Evolutionary conservation across 2,113 vertebrate species (phyloP).

Genomic region (Siphamia tubifer): DNA sequence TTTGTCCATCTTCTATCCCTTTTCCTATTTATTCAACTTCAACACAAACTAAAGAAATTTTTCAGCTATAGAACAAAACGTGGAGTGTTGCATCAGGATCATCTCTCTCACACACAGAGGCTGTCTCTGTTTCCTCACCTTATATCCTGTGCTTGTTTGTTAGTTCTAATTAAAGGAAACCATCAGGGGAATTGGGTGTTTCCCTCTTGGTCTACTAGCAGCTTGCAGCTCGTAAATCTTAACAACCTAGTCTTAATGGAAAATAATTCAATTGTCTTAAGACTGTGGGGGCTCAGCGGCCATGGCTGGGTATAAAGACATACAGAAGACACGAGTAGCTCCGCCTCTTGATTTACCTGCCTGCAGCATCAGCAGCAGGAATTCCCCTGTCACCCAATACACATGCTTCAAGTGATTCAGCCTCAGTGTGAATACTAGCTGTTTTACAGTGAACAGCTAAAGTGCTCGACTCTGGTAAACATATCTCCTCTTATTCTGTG

Average conservation of each 20-base stretch:
- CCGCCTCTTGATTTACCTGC: conserved; percentile 21
- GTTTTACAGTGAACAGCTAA: conserved; percentile 22
- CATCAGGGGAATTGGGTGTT: not conserved
- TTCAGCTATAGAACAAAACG: not conserved
- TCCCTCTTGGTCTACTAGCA: not conserved
- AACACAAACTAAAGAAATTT: not conserved
- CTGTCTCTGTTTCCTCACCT: not conserved
- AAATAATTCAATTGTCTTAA: conserved; percentile 12
- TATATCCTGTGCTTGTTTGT: conserved; percentile 10
- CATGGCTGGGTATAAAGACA: not conserved
- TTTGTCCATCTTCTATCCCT: not conserved
- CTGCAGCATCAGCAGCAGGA: conserved; percentile 66
- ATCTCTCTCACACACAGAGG: not conserved
- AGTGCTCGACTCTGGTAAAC: conserved; percentile 30
- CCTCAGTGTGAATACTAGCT: conserved; percentile 12
- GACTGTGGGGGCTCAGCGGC: not conserved
- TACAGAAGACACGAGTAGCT: not conserved
- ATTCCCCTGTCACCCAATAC: conserved; percentile 72
- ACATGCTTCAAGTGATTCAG: conserved; percentile 39
- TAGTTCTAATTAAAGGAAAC: conserved; percentile 50
- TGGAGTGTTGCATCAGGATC: not conserved
- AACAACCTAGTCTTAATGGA: not conserved
- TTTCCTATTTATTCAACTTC: not conserved
- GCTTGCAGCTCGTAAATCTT: conserved; percentile 39
- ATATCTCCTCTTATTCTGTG: conserved; percentile 17